A percentile compares a stretch with the other conserved stretches of the same genome.
phyloP scores from a whole-genome alignment of 2,113 vertebrate species.

The Anguilla rostrata region DNA sequence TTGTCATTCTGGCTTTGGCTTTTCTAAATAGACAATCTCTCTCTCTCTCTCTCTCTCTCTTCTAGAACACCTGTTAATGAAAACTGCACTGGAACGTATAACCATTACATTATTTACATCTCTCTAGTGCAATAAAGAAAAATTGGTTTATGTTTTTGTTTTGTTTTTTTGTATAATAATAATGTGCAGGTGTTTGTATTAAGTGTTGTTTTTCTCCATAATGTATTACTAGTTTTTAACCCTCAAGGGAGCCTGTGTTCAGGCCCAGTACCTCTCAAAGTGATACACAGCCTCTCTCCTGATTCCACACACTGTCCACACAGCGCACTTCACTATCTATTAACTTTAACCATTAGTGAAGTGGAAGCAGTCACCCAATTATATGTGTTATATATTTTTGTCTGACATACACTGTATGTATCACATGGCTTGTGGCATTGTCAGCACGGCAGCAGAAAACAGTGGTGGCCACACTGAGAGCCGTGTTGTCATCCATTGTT shows the following conservation, averaged over 20 bases:
- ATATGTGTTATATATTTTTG: background rate
- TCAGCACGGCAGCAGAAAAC: background rate
- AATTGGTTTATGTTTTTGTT: too few relatives aligned
- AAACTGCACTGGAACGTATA: background rate
- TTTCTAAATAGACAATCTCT: background rate
- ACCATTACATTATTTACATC: too few relatives aligned
- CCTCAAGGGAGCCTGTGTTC: background rate
- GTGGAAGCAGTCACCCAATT: too few relatives aligned
- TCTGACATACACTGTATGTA: background rate
- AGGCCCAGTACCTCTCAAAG: background rate
- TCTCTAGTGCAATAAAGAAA: too few relatives aligned
- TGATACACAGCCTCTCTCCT: too few relatives aligned
- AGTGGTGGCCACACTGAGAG: background rate
- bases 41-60: background rate
- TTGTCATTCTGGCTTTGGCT: background rate
- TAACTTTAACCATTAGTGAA: too few relatives aligned
- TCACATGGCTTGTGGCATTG: background rate
- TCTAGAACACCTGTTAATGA: background rate
- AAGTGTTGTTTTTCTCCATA: background rate
- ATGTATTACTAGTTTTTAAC: background rate
- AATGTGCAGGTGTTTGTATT: background rate
- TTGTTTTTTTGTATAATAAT: background rate
- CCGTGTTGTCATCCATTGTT: background rate
- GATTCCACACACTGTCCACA: too few relatives aligned
- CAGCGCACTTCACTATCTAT: too few relatives aligned